phyloP scores from a whole-genome alignment of 2,888 invertebrate species.

The Pheosia tremula region DNA sequence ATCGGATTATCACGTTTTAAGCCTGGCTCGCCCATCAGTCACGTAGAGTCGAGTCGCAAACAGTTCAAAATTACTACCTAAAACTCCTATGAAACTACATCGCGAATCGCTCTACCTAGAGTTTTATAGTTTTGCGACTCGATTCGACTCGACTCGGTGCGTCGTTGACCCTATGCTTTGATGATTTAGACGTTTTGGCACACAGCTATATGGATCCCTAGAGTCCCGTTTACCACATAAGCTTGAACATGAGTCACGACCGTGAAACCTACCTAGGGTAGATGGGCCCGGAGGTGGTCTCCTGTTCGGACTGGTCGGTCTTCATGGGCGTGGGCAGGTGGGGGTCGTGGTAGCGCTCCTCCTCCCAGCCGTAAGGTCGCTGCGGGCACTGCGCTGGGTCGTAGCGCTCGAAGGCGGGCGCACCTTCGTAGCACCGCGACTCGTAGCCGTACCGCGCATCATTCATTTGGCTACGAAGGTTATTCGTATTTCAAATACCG shows the following conservation, averaged over 20 bases:
- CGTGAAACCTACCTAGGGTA: constrained; percentile 87
- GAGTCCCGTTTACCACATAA: constrained; percentile 80
- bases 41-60: neutral
- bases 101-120: neutral
- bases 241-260: constrained; percentile 27
- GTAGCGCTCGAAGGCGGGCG: constrained; percentile 81
- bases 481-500: constrained; percentile 18
- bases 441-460: constrained; percentile 84
- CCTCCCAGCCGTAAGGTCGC: constrained; percentile 82
- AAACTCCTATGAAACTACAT: neutral
- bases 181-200: neutral
- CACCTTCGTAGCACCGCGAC: constrained; percentile 80
- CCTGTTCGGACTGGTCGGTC: constrained; percentile 87
- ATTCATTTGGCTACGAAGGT: constrained; percentile 81
- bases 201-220: constrained; percentile 11
- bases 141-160: neutral
- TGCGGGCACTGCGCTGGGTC: constrained; percentile 80
- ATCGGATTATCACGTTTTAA: constrained; percentile 48
- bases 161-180: no score
- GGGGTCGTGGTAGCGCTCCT: constrained; percentile 85
- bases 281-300: constrained; percentile 88
- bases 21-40: neutral
- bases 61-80: neutral
- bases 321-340: constrained; percentile 87
- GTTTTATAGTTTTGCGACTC: neutral